Base-by-base conservation (phyloP, 2,797 vertebrate genomes). In the Botia almorhae region DNA sequence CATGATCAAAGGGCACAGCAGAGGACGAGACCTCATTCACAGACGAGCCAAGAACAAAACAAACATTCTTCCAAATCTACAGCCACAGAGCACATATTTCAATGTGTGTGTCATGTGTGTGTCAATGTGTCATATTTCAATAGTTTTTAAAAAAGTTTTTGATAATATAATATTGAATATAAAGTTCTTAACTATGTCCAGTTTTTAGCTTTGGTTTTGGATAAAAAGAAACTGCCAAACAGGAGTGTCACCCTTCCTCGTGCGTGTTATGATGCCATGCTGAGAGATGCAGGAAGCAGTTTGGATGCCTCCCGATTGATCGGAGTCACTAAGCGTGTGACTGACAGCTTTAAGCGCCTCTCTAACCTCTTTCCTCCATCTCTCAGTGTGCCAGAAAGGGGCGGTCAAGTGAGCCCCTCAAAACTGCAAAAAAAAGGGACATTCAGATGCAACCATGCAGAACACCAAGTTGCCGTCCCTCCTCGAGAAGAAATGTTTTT, bases 341-440 rank as follows among this genome's bases (percentile, higher is more conserved):
- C 83, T 90, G 92, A 90, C 91, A 92, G 88, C 83, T 87, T 87
- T 87, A 90, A 92, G 90, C 85, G 91, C 90, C 91, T 91, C 92
- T 93, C 89, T 87, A 88, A 87, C 76, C 85, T 84, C 76, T 91
- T 91, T 91, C 89, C 90, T 92, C 89, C 89, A 81, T 87, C 78
- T 82, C 88, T 87, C 79, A 80, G 82, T 70, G 77, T 74, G 78
- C 81, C 81, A 80, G 91, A 90, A 91, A 91, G 89, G 83, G 90
- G 90, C 89, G 91, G 91, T 94, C 92, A 94, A 94, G 92, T 93
- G 90, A 84, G 43, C 85, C 90, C 90, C 90, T 90, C 90, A 91
- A 90, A 91, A 89, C 87, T 60, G 79, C 76, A 89, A 26, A 26
- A 91, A 90, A 90, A 84, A 84, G 60, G 78, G 73, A 82, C 90